Conservation (phyloP, 2,113 vertebrate species). For the Peromyscus californicus region DNA sequence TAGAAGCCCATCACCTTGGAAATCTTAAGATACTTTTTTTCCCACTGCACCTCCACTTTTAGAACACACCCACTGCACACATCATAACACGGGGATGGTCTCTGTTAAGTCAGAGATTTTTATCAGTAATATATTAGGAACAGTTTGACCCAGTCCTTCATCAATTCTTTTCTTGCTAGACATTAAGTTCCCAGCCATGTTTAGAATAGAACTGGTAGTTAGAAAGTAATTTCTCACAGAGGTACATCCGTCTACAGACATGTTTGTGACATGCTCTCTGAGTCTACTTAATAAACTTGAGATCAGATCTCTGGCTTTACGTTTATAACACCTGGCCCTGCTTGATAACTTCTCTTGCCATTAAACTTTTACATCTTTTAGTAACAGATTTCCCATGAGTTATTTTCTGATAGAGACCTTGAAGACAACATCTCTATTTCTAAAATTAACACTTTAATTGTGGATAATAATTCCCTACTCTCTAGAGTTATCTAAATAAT, state of each 20-base stretch:
- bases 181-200: background rate
- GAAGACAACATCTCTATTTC: constrained; percentile 69
- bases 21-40: background rate
- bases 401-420: constrained; percentile 49
- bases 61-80: background rate
- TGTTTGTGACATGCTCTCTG: constrained; percentile 10
- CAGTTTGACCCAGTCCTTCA: background rate
- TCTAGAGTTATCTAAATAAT: constrained; percentile 74
- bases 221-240: constrained; percentile 53
- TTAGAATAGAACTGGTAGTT: background rate
- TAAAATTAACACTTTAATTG: constrained; percentile 74
- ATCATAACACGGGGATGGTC: background rate
- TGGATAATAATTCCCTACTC: constrained; percentile 55
- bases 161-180: constrained; percentile 3
- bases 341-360: constrained; percentile 32
- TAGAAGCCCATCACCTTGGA: background rate
- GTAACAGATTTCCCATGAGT: constrained; percentile 58
- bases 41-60: background rate
- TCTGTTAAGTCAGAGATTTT: background rate
- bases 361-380: constrained; percentile 65
- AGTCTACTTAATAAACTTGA: constrained; percentile 34
- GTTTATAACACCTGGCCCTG: constrained; percentile 48
- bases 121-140: background rate
- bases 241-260: background rate
- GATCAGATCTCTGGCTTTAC: constrained; percentile 47